Base-by-base conservation (phyloP, 1,140 invertebrate species). In the Caenorhabditis latens region DNA sequence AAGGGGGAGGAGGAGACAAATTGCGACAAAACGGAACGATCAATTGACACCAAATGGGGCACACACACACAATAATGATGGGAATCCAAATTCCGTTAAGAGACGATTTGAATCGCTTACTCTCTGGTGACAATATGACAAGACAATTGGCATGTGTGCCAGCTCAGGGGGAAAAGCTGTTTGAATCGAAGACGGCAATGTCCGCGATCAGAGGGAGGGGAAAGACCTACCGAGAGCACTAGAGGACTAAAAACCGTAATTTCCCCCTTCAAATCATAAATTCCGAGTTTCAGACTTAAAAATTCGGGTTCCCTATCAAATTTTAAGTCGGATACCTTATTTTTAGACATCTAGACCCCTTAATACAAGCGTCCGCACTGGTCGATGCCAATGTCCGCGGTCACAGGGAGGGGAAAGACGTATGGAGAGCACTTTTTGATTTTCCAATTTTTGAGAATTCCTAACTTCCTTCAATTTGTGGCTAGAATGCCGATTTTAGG, bases 11-110 rank as follows among this genome's bases (percentile, higher is more conserved):
- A 63, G 32, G 43, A 42, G 71, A 79, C 71, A 79, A 79, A 79
- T 79, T 79, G 71, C 71, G 71, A 79, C 71, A 79, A 79, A 79
- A 79, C 71, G 71, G 71, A 79, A 79, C 46, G 42, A 79, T 50
- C 46, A 50, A 79, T 71, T 79, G 71, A 79, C 71, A 79, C 71
- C 71, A 79, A 79, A 79, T 79, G 71, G 71, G 71, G 71, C 71
- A 79, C 4, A 79, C 13, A n/a, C 50, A 21, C n/a, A 58, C 14
- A 63, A 63, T 63, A 63, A 63, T 63, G 61, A 63, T 63, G 71
- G 42, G 65, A 71, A 71, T 8, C n/a, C 5, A 19, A 19, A 46
- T 2, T 19, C 11, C 11, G 24, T 7, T 65, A 32, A 71, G 71
- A 50, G 46, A 79, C 5, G 71, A 79, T 48, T 50, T 50, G 71